Evolutionary conservation across 2,113 vertebrate species (phyloP).

Genomic region (Melanocharis versteri): DNA sequence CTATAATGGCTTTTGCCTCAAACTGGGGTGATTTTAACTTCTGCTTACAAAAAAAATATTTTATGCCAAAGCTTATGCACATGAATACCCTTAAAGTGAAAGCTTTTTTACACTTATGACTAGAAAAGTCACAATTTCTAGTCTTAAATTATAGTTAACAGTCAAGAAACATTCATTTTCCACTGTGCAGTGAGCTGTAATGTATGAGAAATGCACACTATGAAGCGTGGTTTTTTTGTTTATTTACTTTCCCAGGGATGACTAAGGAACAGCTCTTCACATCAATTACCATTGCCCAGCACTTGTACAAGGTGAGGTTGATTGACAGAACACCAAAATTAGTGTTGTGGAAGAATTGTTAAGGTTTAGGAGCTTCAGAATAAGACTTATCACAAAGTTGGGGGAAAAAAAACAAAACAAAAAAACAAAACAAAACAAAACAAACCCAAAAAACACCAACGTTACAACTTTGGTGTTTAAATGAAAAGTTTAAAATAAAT

Average conservation of each 20-base stretch:
- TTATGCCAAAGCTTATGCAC: constrained; percentile 4
- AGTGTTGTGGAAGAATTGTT: background rate
- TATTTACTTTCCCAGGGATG: background rate
- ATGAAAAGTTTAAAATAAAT: background rate
- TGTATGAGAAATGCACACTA: background rate
- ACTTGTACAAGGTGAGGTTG: background rate
- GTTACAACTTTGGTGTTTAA: background rate
- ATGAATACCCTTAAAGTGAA: constrained; percentile 23
- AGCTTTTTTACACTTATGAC: constrained; percentile 44
- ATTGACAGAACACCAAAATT: background rate
- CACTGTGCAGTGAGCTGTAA: background rate
- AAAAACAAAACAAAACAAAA: no score
- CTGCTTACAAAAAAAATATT: constrained; percentile 51
- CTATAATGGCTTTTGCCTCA: constrained; percentile 25
- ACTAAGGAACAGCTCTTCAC: background rate
- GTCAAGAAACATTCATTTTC: constrained; percentile 49
- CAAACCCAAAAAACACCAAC: background rate
- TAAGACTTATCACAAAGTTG: background rate
- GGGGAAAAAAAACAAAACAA: rapidly evolving
- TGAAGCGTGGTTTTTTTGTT: background rate
- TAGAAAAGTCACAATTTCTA: constrained; percentile 51
- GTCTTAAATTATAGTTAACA: constrained; percentile 38
- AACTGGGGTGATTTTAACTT: constrained; percentile 40
- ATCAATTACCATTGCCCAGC: background rate
- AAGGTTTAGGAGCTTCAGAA: background rate